These are phyloP conservation scores for Drosophila arawakana DNA, from an alignment of 1,140 invertebrate genomes.

Conservation along the genomic window DNA sequence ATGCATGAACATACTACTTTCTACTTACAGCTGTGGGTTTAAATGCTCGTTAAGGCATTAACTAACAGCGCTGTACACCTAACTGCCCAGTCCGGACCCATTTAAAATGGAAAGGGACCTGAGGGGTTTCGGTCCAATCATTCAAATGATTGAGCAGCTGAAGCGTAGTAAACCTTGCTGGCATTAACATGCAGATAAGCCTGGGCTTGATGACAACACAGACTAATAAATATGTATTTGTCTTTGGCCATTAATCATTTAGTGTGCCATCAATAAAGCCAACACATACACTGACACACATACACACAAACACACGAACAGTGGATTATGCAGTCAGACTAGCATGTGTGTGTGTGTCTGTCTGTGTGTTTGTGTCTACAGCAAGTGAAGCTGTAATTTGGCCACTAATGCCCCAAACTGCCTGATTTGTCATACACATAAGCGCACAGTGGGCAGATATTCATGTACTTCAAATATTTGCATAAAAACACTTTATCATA, in stretches of 20 bases:
- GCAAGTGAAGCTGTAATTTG: slow-evolving; percentile 21
- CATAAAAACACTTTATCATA: not conserved
- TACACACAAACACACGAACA: slow-evolving; percentile 16
- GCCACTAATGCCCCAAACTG: slow-evolving; percentile 18
- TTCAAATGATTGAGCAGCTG: slow-evolving; percentile 30
- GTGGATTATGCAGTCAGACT: slow-evolving; percentile 63
- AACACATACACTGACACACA: slow-evolving; percentile 11
- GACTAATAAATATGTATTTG: slow-evolving; percentile 31
- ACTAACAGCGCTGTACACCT: slow-evolving; percentile 12
- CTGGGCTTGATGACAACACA: slow-evolving; percentile 32
- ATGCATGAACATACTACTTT: not conserved
- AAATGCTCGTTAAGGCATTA: not conserved
- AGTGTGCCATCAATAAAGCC: slow-evolving; percentile 45
- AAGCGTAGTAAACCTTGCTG: not conserved
- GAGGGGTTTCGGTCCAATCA: slow-evolving; percentile 8
- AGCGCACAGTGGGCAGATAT: not conserved
- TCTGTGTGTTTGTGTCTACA: not conserved
- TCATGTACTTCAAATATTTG: slow-evolving; percentile 1
- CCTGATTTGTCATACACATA: slow-evolving; percentile 15
- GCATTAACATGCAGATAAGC: slow-evolving; percentile 42
- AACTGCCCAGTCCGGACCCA: not conserved
- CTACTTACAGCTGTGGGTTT: not conserved
- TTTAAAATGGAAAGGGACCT: not conserved
- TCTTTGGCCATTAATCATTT: slow-evolving; percentile 45
- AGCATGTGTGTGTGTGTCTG: no score